Percentiles rank a stretch among this genome's conserved stretches.
phyloP scores from a whole-genome alignment of 2,888 invertebrate species.

The Platerodrilus igneus region DNA sequence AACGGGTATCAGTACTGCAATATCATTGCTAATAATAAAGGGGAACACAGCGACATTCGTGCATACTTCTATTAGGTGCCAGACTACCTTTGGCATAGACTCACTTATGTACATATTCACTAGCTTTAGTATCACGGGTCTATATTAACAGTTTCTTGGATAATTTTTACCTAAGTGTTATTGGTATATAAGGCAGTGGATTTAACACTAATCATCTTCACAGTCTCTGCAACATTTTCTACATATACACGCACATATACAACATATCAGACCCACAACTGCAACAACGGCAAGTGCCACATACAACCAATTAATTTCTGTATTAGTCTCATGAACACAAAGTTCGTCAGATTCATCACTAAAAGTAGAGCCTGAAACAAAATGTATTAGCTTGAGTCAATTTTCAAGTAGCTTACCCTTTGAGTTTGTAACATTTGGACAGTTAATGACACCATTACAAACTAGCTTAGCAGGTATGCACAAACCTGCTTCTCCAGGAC shows the following conservation, averaged over 20 bases:
- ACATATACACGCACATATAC: conserved; percentile 44
- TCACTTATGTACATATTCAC: conserved; percentile 15
- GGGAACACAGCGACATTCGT: no score
- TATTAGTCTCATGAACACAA: conserved; percentile 48
- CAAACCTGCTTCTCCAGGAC: conserved; percentile 76
- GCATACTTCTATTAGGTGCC: no score
- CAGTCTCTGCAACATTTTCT: conserved; percentile 44
- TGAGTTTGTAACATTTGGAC: conserved; percentile 64
- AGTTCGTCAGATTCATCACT: conserved; percentile 76
- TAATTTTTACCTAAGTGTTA: conserved; percentile 15
- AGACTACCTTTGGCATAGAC: no score
- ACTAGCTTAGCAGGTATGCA: conserved; percentile 80
- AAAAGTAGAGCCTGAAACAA: conserved; percentile 37
- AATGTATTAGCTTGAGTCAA: not conserved
- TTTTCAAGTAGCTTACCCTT: conserved; percentile 41
- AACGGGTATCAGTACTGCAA: no score
- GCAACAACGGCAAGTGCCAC: conserved; percentile 39
- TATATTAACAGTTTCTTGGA: conserved; percentile 14
- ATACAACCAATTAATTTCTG: conserved; percentile 44
- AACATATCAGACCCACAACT: conserved; percentile 37
- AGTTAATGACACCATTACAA: conserved; percentile 84
- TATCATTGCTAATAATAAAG: no score
- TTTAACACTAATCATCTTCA: conserved; percentile 33
- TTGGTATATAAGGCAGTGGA: conserved; percentile 19
- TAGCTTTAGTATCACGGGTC: conserved; percentile 24